phyloP scores from a whole-genome alignment of 2,797 vertebrate species.

The Mus caroli region DNA sequence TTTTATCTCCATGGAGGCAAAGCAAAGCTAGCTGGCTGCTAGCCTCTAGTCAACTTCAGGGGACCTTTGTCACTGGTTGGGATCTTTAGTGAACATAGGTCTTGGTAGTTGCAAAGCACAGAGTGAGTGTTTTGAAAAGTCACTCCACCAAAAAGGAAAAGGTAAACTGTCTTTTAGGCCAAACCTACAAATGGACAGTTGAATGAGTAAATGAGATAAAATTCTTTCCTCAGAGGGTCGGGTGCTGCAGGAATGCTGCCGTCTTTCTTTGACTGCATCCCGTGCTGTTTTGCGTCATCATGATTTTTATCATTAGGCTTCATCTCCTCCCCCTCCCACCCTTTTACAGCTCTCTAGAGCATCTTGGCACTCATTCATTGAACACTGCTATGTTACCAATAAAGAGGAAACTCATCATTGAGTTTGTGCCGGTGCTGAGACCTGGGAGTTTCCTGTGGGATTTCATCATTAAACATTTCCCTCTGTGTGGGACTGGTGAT shows the following conservation, averaged over 20 bases:
- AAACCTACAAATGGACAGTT: not conserved
- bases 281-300: not conserved
- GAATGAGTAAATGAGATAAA: slow-evolving; percentile 52
- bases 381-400: not conserved
- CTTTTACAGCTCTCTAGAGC: not conserved
- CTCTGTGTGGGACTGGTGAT: not conserved
- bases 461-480: not conserved
- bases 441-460: not conserved
- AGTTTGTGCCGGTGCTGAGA: not conserved
- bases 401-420: not conserved
- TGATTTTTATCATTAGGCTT: slow-evolving; percentile 33
- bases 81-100: not conserved
- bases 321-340: not conserved
- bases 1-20: slow-evolving; percentile 7
- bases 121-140: not conserved
- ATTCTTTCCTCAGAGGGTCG: slow-evolving; percentile 22
- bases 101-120: not conserved
- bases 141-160: slow-evolving; percentile 18
- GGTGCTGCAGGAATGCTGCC: slow-evolving; percentile 39
- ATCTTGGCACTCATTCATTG: not conserved
- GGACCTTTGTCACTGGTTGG: not conserved
- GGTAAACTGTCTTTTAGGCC: not conserved
- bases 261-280: not conserved
- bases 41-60: not conserved
- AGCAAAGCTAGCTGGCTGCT: not conserved